Base-by-base conservation (phyloP, 2,888 invertebrate species). In the Phanerotoma sp. region DNA sequence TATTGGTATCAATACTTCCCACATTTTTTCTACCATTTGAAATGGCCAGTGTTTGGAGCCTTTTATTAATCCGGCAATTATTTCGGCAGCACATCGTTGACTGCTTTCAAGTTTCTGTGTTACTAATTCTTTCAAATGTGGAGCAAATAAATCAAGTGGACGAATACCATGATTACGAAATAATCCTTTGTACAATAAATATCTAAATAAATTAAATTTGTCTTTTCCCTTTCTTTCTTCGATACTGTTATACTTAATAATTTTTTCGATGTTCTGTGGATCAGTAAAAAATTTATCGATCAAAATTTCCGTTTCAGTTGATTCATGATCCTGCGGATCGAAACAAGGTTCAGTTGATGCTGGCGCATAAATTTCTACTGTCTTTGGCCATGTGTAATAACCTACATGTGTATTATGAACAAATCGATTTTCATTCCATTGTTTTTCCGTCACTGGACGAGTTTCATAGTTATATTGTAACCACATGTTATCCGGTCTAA, bases 141-240 rank as follows among this genome's bases (percentile, higher is more conserved):
- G 79, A 42, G 87, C 63, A 63, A 93, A 85, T 33, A 81, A 72
- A 4, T 81, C 75, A 16, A 90, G 72, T 25, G 89, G 80, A 1
- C 79, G 74, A 62, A 85, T 85, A 16, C 92, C 93, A 78, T 85
- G 90, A 67, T 89, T 88, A 7, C 89, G 81, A 78, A 93, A 93
- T 16, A 94, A 71, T 56, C 87, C 89, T 82, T 89, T 89, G 71
- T 92, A 91, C 54, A 93, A 75, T 10, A 82, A 78, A 75, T 86
- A 88, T 46, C 86, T 79, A 42, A 82, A 81, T 1, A 82, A 81
- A 66, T 84, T 87, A 72, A 93, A 93, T 71, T 87, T 87, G 70
- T 93, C 93, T 57, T 85, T 86, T 20, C 89, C 91, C 69, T 93
- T 93, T 73, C 90, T 89, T 68, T 93, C 93, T 70, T 95, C 95